Evolutionary conservation across 2,797 vertebrate species (phyloP), one percentile per base, ranked within the genome.

Genomic region (Vireo griseus): DNA sequence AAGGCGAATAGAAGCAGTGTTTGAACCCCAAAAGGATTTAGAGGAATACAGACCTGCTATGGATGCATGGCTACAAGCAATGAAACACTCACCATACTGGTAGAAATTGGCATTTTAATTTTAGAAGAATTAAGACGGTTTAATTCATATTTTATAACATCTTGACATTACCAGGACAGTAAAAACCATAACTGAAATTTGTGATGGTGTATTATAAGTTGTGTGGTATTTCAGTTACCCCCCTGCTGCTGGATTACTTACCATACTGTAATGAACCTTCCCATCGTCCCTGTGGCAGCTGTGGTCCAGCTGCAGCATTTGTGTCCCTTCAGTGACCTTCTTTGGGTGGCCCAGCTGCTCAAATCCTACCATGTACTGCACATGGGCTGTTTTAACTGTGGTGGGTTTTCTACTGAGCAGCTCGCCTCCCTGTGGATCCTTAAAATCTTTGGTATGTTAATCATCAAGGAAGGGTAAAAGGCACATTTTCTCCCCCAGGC

Each of bases 31-130:
- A 48, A 97, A 94, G 83, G 92, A 93, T 24, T 78, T 40, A 5
- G 97, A 97, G 86, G 97, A 98, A 31, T 99, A 99, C 91, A 93
- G 77, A 84, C 84, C 88, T 16, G 90, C 97, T 65, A 97, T 99
- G 94, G 98, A 98, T 92, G 98, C 97, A 93, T 99, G 99, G 99
- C 98, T 99, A 71, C 97, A 97, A 90, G 99, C 99, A 5, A 97
- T 99, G 69, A 97, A 95, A 28, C 97, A 97, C 65, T 99, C 98
- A 61, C 98, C 99, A 98, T 97, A 98, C 78, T 99, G 98, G 99
- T 99, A 99, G 96, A 98, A 71, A 92, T 97, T 97, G 69, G 74
- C 86, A 2, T 97, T 95, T 76, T 68, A 58, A 21, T 68, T 37
- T 26, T 13, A 62, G 31, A 89, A 89, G 57, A 90, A 92, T 71